A percentile compares a stretch with the other conserved stretches of the same genome.
Evolutionary conservation across 2,113 vertebrate species (phyloP).

Genomic region (Gorsachius goisagi): DNA sequence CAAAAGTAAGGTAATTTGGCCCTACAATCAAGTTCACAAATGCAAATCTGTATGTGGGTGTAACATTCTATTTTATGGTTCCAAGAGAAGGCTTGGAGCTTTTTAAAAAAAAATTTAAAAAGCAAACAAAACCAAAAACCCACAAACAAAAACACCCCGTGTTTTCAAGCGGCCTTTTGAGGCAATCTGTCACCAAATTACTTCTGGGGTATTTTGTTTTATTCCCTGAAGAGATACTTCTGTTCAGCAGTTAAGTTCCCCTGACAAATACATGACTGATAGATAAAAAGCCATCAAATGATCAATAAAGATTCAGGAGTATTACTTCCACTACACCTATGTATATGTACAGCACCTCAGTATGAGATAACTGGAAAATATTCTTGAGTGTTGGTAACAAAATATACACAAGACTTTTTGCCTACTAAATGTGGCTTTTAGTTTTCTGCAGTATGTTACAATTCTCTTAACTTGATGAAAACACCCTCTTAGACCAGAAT

Average conservation of each 20-base stretch:
- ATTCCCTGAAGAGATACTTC: background rate
- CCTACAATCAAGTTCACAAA: background rate
- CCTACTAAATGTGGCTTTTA: background rate
- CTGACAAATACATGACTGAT: background rate
- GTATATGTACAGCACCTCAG: background rate
- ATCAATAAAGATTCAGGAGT: background rate
- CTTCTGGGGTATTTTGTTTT: background rate
- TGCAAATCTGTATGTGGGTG: background rate
- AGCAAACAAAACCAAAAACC: background rate
- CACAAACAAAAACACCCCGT: background rate
- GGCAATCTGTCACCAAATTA: background rate
- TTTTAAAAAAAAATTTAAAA: background rate
- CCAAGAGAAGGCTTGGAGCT: background rate
- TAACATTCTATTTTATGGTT: background rate
- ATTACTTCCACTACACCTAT: background rate
- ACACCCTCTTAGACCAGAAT: accelerated
- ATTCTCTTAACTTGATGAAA: background rate
- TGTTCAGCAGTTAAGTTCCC: background rate
- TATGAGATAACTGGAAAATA: background rate
- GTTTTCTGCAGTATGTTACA: background rate
- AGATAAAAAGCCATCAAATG: background rate
- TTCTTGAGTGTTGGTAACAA: background rate
- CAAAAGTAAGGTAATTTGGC: background rate
- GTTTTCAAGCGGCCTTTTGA: background rate
- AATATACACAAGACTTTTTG: accelerated